Conservation (phyloP, 2,113 vertebrate genomes). For the Eulemur macaco region DNA sequence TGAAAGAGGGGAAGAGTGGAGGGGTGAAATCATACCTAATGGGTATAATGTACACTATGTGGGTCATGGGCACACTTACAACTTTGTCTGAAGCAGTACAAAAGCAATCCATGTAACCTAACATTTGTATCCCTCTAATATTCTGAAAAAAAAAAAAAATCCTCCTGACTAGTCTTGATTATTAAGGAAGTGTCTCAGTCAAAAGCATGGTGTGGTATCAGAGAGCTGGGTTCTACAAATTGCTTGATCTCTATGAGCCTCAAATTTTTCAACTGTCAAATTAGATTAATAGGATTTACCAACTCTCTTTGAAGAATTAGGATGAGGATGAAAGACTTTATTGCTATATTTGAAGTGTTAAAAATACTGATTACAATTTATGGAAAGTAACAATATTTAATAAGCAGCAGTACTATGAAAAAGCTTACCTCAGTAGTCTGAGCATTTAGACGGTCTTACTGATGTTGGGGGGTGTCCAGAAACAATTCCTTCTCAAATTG, state of each 20-base stretch:
- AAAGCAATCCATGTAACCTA: no score
- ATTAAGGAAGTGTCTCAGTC: not conserved
- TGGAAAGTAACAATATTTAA: not conserved
- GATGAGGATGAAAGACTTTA: not conserved
- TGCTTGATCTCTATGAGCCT: not conserved
- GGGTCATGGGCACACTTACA: no score
- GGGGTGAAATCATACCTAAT: no score
- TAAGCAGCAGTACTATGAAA: not conserved
- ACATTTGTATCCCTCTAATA: no score
- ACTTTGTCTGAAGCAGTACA: no score
- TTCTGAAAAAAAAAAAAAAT: no score
- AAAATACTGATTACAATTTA: not conserved
- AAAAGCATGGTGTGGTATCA: not conserved
- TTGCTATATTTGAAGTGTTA: not conserved
- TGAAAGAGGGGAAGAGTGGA: no score
- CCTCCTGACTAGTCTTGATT: not conserved
- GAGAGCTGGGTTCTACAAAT: not conserved
- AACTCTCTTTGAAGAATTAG: not conserved
- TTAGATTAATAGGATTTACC: not conserved
- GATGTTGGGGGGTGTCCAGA: not conserved
- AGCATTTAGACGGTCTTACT: not conserved
- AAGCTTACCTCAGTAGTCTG: not conserved
- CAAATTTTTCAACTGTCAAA: not conserved
- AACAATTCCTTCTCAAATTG: not conserved
- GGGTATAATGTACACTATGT: no score